These are phyloP conservation scores for Tenthredo amoena DNA, from an alignment of 2,888 invertebrate genomes.

Conservation along the genomic window DNA sequence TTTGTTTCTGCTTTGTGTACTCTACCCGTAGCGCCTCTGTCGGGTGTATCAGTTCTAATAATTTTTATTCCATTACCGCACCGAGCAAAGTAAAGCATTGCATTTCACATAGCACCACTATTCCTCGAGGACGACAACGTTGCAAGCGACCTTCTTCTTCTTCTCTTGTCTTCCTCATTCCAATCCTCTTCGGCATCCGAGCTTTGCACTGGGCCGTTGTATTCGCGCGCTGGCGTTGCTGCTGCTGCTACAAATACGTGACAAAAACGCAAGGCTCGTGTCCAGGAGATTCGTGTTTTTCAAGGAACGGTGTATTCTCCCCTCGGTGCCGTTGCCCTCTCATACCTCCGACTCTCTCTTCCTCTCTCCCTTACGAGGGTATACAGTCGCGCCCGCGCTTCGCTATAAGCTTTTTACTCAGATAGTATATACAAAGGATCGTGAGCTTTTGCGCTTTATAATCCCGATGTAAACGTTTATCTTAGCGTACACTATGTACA, in stretches of 20 bases:
- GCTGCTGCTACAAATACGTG: slow-evolving; percentile 43
- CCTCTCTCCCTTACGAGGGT: not conserved
- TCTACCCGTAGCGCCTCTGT: slow-evolving; percentile 3
- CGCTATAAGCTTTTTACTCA: slow-evolving; percentile 1
- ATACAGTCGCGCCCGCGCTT: slow-evolving; percentile 5
- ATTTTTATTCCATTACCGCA: slow-evolving; percentile 15
- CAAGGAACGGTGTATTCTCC: slow-evolving; percentile 46
- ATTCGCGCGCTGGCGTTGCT: slow-evolving; percentile 36
- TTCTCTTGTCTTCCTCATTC: slow-evolving; percentile 49
- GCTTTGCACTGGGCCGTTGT: not conserved
- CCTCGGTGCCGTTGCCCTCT: slow-evolving; percentile 43
- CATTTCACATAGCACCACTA: slow-evolving; percentile 26
- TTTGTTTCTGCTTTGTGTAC: slow-evolving; percentile 35
- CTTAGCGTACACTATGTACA: not conserved
- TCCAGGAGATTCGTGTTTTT: slow-evolving; percentile 51
- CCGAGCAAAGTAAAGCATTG: not conserved
- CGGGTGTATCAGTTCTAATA: slow-evolving; percentile 14
- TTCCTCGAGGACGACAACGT: not conserved
- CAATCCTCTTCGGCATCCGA: slow-evolving; percentile 48
- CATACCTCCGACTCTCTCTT: not conserved
- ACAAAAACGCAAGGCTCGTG: slow-evolving; percentile 50
- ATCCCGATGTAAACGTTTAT: not conserved
- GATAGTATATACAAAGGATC: not conserved
- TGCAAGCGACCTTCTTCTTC: slow-evolving; percentile 4
- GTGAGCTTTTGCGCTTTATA: slow-evolving; percentile 10